Evolutionary conservation across 2,797 vertebrate species (phyloP).

Genomic region (Tadarida brasiliensis): DNA sequence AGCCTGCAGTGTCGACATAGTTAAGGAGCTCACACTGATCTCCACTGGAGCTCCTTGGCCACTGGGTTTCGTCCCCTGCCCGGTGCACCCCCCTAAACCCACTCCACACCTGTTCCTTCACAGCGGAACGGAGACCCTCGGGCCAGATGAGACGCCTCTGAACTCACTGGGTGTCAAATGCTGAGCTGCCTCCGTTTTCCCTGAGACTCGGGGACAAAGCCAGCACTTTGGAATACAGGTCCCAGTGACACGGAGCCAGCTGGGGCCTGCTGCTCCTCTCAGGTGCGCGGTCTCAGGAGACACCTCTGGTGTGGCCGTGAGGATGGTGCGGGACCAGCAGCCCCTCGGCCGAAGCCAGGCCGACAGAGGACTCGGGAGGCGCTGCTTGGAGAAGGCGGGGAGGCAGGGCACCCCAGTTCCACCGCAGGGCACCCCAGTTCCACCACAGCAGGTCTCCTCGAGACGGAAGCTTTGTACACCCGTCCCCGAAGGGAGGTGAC

Average conservation of each 20-base stretch:
- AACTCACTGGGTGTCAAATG: background rate
- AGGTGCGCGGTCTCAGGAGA: background rate
- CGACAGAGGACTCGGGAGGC: background rate
- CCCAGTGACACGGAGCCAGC: background rate
- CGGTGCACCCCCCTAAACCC: background rate
- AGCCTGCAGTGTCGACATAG: rapidly evolving
- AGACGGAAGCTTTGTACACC: background rate
- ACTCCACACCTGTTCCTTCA: background rate
- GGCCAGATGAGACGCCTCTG: background rate
- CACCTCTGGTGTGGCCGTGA: too few relatives aligned
- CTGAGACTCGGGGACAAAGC: background rate
- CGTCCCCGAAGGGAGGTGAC: rapidly evolving
- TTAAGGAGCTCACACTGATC: background rate
- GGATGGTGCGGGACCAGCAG: rapidly evolving
- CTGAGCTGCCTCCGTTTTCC: background rate
- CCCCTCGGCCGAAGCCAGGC: too few relatives aligned
- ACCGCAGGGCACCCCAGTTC: too few relatives aligned
- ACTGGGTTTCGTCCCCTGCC: background rate
- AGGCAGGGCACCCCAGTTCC: rapidly evolving
- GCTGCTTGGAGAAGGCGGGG: rapidly evolving
- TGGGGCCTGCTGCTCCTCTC: too few relatives aligned
- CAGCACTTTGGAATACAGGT: background rate
- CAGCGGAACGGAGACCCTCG: background rate
- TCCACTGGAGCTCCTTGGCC: background rate
- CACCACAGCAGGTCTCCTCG: rapidly evolving